Conservation (phyloP, 2,888 invertebrate species). For the Seira sanloemensis region DNA sequence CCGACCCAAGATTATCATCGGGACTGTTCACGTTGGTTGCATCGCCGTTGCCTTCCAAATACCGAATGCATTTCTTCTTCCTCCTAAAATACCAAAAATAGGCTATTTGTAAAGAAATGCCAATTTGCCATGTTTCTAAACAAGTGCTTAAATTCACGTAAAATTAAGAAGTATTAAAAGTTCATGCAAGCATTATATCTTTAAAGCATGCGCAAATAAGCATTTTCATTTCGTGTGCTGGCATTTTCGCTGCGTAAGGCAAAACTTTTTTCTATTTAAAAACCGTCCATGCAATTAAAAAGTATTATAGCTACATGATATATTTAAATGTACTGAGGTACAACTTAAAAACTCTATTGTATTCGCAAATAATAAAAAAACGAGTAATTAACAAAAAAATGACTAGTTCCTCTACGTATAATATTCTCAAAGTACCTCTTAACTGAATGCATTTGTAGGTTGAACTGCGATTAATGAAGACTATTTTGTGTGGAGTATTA, state of each 20-base stretch:
- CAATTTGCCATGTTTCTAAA: no score
- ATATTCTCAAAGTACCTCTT: neutral
- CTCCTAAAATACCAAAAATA: constrained; percentile 80
- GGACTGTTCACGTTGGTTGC: constrained; percentile 81
- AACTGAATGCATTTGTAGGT: neutral
- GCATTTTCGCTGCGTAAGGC: no score
- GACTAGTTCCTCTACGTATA: neutral
- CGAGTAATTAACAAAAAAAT: neutral
- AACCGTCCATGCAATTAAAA: no score
- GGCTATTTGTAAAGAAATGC: no score
- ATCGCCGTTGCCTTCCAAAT: constrained; percentile 87
- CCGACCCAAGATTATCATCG: constrained; percentile 86
- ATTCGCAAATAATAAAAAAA: neutral
- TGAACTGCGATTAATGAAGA: neutral
- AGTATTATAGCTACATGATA: no score
- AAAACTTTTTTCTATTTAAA: no score
- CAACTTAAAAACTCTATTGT: neutral
- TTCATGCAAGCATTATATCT: neutral
- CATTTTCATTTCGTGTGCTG: no score
- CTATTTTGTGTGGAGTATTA: neutral
- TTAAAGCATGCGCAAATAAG: no score
- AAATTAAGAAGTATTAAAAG: no score
- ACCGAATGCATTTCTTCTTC: constrained; percentile 97
- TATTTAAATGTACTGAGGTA: no score
- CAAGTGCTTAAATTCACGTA: no score